These are phyloP conservation scores for Anser brachyrhynchus DNA, from an alignment of 2,113 vertebrate genomes.

Conservation along the genomic window DNA sequence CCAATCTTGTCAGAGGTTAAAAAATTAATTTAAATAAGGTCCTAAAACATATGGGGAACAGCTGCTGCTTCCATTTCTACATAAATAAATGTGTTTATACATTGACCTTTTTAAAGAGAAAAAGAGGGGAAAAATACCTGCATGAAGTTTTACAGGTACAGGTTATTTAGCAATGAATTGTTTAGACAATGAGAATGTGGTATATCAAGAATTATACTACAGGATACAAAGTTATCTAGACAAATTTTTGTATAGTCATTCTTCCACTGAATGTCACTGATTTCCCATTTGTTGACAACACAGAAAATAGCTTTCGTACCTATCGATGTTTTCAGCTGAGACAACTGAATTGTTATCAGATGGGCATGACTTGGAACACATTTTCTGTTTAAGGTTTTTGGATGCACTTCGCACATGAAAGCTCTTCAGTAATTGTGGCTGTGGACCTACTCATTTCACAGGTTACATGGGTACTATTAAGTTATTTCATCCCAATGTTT, in stretches of 20 bases:
- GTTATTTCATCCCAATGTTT: not conserved
- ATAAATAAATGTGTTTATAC: not conserved
- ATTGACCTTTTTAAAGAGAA: not conserved
- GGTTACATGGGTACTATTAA: not conserved
- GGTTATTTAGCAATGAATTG: not conserved
- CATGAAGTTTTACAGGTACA: not conserved
- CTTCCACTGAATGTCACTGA: not conserved
- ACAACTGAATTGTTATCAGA: not conserved
- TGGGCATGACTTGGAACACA: not conserved
- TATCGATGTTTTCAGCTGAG: not conserved
- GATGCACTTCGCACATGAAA: not conserved
- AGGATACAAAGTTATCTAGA: not conserved
- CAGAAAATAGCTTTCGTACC: not conserved
- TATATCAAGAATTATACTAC: not conserved
- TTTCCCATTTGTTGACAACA: not conserved
- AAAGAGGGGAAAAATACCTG: not conserved
- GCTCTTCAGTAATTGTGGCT: not conserved
- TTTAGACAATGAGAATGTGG: not conserved
- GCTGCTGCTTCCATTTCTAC: not conserved
- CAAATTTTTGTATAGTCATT: not conserved
- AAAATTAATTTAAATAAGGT: not conserved
- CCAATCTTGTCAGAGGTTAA: not conserved
- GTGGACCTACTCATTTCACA: not conserved
- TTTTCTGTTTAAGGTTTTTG: not conserved
- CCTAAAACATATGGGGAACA: not conserved